Evolutionary conservation across 2,113 vertebrate species (phyloP), one percentile per base, ranked within the genome.

Genomic region (Corythoichthys haematopterus): DNA sequence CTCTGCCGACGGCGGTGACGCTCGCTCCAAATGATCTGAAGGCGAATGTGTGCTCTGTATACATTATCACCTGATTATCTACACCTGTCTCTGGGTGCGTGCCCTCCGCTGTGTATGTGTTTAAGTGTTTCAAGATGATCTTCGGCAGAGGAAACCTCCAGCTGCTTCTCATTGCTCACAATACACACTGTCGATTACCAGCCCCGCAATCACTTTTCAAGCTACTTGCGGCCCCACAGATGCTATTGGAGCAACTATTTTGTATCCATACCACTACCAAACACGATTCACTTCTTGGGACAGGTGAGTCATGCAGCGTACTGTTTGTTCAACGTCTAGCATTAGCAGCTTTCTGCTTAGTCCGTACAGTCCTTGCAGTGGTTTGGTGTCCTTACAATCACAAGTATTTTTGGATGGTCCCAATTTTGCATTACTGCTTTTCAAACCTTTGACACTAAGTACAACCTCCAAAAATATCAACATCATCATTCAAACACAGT

Each of bases 131-230:
- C 83, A 88, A 87, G 84, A 86, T 79, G 82, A 87, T 82, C 80
- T 74, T 79, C 60, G n/a, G 72, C 74, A 72, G 75, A 69, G 74
- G 53, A 76, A 63, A 55, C 62, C 61, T 16, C 69, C 85, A 88
- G 86, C 81, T 89, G 87, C 40, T 84, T 88, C 80, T 83, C 70
- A 86, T 86, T 84, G 68, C 9, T 20, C 67, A 64, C 65, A 77
- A 72, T 69, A 57, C 71, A 67, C 57, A 68, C 55, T 46, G 60
- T 81, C 70, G 69, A 73, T 88, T 83, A 85, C 62, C 75, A 76
- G 70, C 74, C 68, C 68, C 67, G 70, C 71, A 65, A 62, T 80
- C 36, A 50, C 69, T 72, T 77, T 80, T 65, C 70, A 85, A 71
- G 74, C 81, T 77, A 68, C 78, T 79, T 69, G 74, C 67, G 68